These are phyloP conservation scores for Pachycephala philippinensis DNA, from an alignment of 2,113 vertebrate species.

Conservation along the genomic window DNA sequence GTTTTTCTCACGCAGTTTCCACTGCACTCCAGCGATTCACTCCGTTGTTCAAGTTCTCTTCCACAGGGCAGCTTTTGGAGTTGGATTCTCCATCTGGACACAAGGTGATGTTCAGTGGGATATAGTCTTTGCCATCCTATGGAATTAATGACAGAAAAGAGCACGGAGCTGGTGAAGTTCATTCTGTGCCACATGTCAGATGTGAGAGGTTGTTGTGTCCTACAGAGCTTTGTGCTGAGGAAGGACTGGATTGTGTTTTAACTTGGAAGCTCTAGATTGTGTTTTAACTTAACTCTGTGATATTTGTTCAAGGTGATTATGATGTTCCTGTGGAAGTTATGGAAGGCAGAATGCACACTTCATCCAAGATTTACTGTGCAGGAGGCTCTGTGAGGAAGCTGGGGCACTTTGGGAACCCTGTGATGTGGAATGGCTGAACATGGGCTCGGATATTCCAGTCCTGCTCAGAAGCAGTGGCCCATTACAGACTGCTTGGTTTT, in stretches of 20 bases:
- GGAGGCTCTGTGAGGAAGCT: not conserved
- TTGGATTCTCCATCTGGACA: slow-evolving; percentile 73
- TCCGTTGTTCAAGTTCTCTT: slow-evolving; percentile 71
- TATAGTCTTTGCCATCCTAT: slow-evolving; percentile 93
- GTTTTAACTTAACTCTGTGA: not conserved
- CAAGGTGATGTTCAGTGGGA: slow-evolving; percentile 89
- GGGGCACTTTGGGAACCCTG: not conserved
- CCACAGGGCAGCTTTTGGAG: slow-evolving; percentile 55
- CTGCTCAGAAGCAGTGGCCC: not conserved
- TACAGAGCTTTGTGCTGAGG: not conserved
- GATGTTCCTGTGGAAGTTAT: not conserved
- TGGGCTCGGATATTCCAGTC: not conserved
- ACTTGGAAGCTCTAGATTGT: not conserved
- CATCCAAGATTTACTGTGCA: not conserved
- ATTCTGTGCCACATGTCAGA: not conserved
- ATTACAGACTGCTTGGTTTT: not conserved
- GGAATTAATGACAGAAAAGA: not conserved
- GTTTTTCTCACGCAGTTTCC: slow-evolving; percentile 76
- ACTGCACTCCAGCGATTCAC: slow-evolving; percentile 77
- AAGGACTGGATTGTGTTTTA: not conserved
- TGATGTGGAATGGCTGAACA: not conserved
- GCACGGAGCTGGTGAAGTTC: not conserved
- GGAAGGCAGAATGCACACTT: not conserved
- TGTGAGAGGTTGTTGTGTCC: not conserved
- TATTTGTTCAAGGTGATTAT: not conserved